Conservation (phyloP, 2,888 invertebrate genomes). For the Koerneria pararmatus region DNA sequence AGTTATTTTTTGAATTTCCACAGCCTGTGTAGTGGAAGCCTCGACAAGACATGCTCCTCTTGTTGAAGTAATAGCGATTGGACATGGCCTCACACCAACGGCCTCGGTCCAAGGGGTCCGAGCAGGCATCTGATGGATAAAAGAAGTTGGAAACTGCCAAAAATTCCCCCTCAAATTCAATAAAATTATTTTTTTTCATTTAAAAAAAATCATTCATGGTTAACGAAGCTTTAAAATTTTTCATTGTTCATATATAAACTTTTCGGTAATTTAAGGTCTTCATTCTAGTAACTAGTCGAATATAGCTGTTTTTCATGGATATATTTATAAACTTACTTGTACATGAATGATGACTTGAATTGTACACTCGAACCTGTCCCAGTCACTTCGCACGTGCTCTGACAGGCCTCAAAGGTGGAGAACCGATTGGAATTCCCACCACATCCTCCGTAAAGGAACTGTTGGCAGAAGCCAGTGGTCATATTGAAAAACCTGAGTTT, state of each 20-base stretch:
- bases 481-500: too few species aligned
- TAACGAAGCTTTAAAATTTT: too few species aligned
- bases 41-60: constrained; percentile 32
- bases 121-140: constrained; percentile 41
- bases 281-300: too few species aligned
- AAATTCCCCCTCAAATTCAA: too few species aligned
- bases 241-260: too few species aligned
- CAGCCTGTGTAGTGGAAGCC: constrained; percentile 59
- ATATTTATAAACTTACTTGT: too few species aligned
- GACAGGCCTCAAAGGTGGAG: constrained; percentile 47
- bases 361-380: constrained; percentile 32
- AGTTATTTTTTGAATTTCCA: constrained; percentile 48
- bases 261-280: too few species aligned
- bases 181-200: too few species aligned
- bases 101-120: constrained; percentile 50
- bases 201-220: too few species aligned
- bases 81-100: constrained; percentile 53
- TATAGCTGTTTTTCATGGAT: too few species aligned
- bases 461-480: constrained; percentile 47
- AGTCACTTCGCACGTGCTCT: constrained; percentile 48
- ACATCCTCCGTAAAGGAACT: constrained; percentile 53
- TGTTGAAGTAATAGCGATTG: constrained; percentile 40
- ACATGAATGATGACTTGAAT: too few species aligned
- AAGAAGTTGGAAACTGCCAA: too few species aligned
- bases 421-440: constrained; percentile 54